phyloP scores from a whole-genome alignment of 2,888 invertebrate species.

The Agonopterix subpropinquella region DNA sequence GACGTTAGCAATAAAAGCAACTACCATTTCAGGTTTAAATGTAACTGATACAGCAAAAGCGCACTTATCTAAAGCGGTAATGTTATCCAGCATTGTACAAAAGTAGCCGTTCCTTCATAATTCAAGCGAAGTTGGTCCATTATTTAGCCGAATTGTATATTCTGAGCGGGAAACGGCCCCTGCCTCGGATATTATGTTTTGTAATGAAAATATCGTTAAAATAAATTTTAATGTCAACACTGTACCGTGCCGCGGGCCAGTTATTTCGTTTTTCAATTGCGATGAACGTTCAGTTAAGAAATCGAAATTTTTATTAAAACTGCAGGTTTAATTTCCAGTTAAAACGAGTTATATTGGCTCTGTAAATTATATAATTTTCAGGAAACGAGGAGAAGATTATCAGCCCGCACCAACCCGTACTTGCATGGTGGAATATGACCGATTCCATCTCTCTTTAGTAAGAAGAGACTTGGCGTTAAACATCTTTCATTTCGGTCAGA shows the following conservation, averaged over 20 bases:
- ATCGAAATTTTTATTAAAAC: neutral
- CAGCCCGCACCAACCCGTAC: too few relatives aligned
- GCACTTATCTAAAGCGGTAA: neutral
- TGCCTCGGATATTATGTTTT: conserved; percentile 16
- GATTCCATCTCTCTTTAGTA: too few relatives aligned
- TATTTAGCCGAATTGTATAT: conserved; percentile 44
- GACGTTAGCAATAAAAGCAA: too few relatives aligned
- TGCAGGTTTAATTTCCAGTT: neutral
- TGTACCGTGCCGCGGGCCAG: conserved; percentile 7
- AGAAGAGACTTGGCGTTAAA: too few relatives aligned
- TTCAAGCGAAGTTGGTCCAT: conserved; percentile 32
- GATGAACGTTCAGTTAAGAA: neutral
- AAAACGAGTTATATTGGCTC: too few relatives aligned
- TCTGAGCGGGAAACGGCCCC: conserved; percentile 22
- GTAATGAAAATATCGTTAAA: conserved; percentile 27
- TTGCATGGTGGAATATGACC: too few relatives aligned
- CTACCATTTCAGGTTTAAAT: too few relatives aligned
- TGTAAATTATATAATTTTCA: too few relatives aligned
- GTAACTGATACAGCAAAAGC: too few relatives aligned
- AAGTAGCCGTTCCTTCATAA: conserved; percentile 22
- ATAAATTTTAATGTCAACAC: conserved; percentile 21
- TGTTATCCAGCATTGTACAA: conserved; percentile 1
- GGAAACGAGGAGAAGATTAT: too few relatives aligned
- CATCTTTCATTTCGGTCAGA: too few relatives aligned
- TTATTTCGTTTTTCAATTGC: conserved; percentile 1